Evolutionary conservation across 2,797 vertebrate species (phyloP).

Genomic region (Scleropages formosus): DNA sequence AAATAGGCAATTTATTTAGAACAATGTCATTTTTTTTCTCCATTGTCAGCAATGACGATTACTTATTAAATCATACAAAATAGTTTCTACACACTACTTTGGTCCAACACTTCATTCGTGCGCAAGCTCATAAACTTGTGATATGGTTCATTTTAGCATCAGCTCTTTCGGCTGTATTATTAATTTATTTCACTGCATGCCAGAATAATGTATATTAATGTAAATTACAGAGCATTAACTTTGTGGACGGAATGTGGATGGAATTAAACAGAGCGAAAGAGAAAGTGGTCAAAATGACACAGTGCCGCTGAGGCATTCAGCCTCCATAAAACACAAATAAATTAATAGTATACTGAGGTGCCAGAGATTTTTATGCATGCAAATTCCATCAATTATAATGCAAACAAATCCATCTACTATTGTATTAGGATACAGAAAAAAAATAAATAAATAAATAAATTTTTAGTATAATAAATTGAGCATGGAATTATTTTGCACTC

Average conservation of each 20-base stretch:
- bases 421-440: neutral
- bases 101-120: slow-evolving; percentile 26
- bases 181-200: slow-evolving; percentile 34
- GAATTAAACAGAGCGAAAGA: neutral
- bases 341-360: slow-evolving; percentile 21
- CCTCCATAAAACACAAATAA: slow-evolving; percentile 23
- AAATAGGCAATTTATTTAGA: slow-evolving; percentile 39
- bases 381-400: slow-evolving; percentile 52
- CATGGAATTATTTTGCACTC: neutral
- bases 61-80: slow-evolving; percentile 22
- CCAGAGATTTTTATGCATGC: slow-evolving; percentile 12
- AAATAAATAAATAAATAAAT: neutral
- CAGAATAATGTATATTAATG: slow-evolving; percentile 20
- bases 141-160: slow-evolving; percentile 36
- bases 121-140: slow-evolving; percentile 5
- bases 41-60: slow-evolving; percentile 15
- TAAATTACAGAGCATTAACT: slow-evolving; percentile 2
- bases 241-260: neutral
- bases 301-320: neutral
- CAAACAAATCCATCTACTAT: slow-evolving; percentile 49
- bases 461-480: neutral
- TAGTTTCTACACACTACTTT: slow-evolving; percentile 17
- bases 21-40: slow-evolving; percentile 22
- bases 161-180: slow-evolving; percentile 37
- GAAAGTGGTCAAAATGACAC: slow-evolving; percentile 6